A percentile compares a stretch with the other conserved stretches of the same genome.
Conservation (phyloP, 2,888 invertebrate genomes). For the Podotricha telesiphe region DNA sequence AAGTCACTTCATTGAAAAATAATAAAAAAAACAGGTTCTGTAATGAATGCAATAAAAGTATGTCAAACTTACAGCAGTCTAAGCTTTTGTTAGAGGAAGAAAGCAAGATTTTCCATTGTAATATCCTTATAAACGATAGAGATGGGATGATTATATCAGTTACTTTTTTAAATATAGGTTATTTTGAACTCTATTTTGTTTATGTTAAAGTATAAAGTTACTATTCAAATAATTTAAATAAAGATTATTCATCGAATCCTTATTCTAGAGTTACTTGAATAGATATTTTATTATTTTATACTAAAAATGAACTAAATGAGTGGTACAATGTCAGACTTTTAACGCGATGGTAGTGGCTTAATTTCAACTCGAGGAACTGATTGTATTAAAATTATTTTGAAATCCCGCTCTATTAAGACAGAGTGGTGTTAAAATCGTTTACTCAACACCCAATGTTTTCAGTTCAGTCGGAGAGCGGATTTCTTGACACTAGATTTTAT, state of each 20-base stretch:
- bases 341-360: no score
- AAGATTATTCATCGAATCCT: conserved; percentile 5
- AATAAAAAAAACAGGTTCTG: conserved; percentile 28
- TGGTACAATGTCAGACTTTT: no score
- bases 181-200: conserved; percentile 11
- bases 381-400: no score
- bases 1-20: conserved; percentile 24
- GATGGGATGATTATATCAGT: not conserved
- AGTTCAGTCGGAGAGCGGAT: no score
- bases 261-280: not conserved
- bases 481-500: no score
- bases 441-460: no score
- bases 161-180: not conserved
- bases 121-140: not conserved
- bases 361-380: no score
- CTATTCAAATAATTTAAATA: not conserved
- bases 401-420: no score
- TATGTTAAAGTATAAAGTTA: not conserved
- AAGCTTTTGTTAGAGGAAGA: conserved; percentile 30
- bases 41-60: conserved; percentile 36
- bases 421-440: no score
- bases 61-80: conserved; percentile 25
- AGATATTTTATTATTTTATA: conserved; percentile 4
- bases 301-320: not conserved
- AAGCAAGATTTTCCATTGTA: conserved; percentile 27